Evolutionary conservation across 1,140 invertebrate species (phyloP).

Genomic region (Eurosta solidaginis): DNA sequence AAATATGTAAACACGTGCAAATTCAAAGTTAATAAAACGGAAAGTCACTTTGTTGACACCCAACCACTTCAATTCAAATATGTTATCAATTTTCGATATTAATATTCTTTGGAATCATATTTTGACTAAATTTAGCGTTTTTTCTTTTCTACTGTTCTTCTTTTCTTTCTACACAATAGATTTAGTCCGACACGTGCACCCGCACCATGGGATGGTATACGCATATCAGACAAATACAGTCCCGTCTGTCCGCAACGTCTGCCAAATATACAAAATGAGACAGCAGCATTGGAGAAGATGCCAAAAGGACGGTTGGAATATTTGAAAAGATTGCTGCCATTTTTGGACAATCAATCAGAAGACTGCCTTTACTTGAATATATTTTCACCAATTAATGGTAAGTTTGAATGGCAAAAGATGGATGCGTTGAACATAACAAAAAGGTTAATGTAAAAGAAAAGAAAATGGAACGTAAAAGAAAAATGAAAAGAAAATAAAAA

Average conservation of each 20-base stretch:
- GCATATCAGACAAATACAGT: constrained; percentile 76
- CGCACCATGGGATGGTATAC: constrained; percentile 85
- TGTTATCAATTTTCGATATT: background rate
- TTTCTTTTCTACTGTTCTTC: background rate
- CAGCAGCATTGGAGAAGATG: constrained; percentile 79
- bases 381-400: constrained; percentile 90
- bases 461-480: background rate
- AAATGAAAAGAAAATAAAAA: no score
- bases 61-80: background rate
- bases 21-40: no score
- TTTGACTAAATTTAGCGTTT: background rate
- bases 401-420: constrained; percentile 54
- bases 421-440: background rate
- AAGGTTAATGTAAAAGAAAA: background rate
- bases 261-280: constrained; percentile 83
- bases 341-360: constrained; percentile 89
- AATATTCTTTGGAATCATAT: background rate
- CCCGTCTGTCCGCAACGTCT: constrained; percentile 90
- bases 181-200: constrained; percentile 90
- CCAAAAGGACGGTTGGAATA: constrained; percentile 88
- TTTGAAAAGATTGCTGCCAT: constrained; percentile 79
- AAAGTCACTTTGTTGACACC: background rate
- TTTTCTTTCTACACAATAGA: constrained; percentile 58
- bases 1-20: no score
- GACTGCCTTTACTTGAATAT: constrained; percentile 97